These are phyloP conservation scores for Heliocidaris tuberculata DNA, from an alignment of 35 echinoderm and acorn worm genomes.

Conservation along the genomic window DNA sequence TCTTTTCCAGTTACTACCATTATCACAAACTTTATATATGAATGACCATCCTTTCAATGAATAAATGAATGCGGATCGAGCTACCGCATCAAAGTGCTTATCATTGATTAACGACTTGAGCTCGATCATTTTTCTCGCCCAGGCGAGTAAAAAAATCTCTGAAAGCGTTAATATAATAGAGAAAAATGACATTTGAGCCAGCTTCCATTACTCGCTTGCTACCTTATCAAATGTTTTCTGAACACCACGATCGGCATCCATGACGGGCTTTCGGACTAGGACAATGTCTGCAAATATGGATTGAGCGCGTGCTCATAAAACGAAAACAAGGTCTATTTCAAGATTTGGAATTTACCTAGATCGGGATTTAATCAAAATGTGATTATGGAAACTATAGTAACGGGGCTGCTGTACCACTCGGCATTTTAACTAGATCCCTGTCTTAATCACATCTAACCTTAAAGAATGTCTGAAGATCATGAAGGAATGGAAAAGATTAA, in stretches of 20 bases:
- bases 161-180: background rate
- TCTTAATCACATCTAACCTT: background rate
- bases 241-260: background rate
- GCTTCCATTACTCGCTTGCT: background rate
- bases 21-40: too few species aligned
- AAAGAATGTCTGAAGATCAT: background rate
- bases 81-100: background rate
- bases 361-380: background rate
- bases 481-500: background rate
- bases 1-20: too few species aligned
- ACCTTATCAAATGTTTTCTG: background rate
- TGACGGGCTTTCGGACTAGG: background rate
- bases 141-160: background rate
- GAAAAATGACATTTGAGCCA: background rate
- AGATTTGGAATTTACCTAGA: slow-evolving; percentile 17
- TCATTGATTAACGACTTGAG: background rate
- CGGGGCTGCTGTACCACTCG: background rate
- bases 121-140: background rate
- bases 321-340: background rate
- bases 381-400: slow-evolving; percentile 3
- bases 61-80: background rate
- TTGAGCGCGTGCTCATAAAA: background rate
- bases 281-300: background rate
- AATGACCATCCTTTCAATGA: background rate
- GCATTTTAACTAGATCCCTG: background rate